Evolutionary conservation across 2,888 invertebrate genomes (phyloP).

Genomic region (Perizoma affinitatum): DNA sequence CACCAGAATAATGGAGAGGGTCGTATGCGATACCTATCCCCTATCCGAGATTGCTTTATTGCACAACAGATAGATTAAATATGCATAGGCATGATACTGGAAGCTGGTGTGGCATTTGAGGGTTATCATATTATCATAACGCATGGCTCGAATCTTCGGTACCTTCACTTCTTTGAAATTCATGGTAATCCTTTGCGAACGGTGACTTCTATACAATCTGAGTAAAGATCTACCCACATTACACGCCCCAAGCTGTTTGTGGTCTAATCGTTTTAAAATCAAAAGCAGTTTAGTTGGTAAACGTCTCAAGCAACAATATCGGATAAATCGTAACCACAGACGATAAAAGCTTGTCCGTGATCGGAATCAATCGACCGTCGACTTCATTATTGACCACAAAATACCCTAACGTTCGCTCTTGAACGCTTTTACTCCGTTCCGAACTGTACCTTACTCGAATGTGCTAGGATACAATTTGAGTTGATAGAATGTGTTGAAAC

Average conservation of each 20-base stretch:
- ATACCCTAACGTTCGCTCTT: background rate
- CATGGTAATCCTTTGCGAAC: too few relatives aligned
- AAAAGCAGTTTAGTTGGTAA: background rate
- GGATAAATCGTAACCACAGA: conserved; percentile 12
- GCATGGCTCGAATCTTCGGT: too few relatives aligned
- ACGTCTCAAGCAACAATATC: conserved; percentile 15
- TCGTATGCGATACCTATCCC: too few relatives aligned
- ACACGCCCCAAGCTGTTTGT: conserved; percentile 2
- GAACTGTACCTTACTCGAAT: conserved; percentile 3
- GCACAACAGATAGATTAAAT: conserved; percentile 12
- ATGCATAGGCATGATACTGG: background rate
- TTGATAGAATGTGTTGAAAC: background rate
- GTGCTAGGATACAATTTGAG: background rate
- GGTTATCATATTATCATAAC: too few relatives aligned
- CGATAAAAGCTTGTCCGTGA: conserved; percentile 10
- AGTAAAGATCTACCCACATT: background rate
- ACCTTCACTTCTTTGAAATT: too few relatives aligned
- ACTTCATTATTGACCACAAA: conserved; percentile 26
- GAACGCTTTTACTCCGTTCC: background rate
- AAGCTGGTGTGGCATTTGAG: too few relatives aligned
- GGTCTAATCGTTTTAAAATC: conserved; percentile 7
- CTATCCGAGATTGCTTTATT: conserved; percentile 3
- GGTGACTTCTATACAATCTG: too few relatives aligned
- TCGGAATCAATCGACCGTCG: conserved; percentile 20
- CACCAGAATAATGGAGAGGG: too few relatives aligned